A percentile compares a stretch with the other conserved stretches of the same genome.
phyloP scores from a whole-genome alignment of 2,113 vertebrate genomes.

The Typhlomys cinereus region DNA sequence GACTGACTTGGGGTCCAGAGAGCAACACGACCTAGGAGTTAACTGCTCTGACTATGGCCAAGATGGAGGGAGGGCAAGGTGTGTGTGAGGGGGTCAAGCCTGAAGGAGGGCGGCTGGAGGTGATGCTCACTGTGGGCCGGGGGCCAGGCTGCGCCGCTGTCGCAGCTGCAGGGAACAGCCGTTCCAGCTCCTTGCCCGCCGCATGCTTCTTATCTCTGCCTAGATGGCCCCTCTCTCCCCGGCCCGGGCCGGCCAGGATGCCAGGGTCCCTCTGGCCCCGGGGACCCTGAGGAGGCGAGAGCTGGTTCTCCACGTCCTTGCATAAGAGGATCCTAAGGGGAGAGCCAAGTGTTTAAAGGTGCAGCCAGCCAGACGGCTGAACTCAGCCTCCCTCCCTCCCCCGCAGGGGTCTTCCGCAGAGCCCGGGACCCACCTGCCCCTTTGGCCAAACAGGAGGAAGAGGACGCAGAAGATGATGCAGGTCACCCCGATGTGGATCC shows the following conservation, averaged over 20 bases:
- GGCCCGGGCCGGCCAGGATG: conserved; percentile 76
- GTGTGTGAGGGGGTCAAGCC: background rate
- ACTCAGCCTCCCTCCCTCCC: background rate
- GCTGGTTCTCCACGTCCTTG: conserved; percentile 91
- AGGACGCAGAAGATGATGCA: conserved; percentile 98
- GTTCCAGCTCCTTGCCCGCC: conserved; percentile 93
- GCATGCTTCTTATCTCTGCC: conserved; percentile 81
- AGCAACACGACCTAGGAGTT: background rate
- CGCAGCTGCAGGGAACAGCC: conserved; percentile 86
- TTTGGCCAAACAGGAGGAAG: conserved; percentile 96
- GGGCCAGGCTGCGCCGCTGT: conserved; percentile 77
- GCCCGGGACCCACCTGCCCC: conserved; percentile 89
- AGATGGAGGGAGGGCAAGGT: background rate
- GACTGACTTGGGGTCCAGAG: background rate
- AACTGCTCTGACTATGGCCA: background rate
- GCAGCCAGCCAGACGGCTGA: background rate
- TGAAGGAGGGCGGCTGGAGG: background rate
- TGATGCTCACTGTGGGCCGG: conserved; percentile 85
- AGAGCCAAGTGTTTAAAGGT: background rate
- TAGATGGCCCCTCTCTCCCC: conserved; percentile 83
- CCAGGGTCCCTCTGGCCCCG: conserved; percentile 83
- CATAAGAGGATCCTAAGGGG: conserved; percentile 92
- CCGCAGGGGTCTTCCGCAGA: background rate
- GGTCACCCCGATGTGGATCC: conserved; percentile 97
- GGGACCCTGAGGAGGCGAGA: conserved; percentile 90